These are phyloP conservation scores for Anneissia japonica DNA, from an alignment of 35 echinoderm and acorn worm genomes.

Conservation along the genomic window DNA sequence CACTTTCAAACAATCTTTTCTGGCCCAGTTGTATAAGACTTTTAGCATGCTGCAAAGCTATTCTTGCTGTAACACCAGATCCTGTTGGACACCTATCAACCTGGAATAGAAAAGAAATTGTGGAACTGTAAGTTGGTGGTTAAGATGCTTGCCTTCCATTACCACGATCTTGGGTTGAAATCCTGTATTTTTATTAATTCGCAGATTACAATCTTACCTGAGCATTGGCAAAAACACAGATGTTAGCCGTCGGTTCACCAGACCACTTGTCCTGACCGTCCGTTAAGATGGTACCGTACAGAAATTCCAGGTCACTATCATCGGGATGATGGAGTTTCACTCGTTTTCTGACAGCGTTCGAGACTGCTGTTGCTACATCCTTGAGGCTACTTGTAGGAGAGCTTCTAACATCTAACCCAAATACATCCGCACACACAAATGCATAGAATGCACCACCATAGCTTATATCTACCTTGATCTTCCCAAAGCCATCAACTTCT, in stretches of 20 bases:
- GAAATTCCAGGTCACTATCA: slow-evolving; percentile 64
- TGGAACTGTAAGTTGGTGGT: background rate
- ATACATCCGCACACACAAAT: slow-evolving; percentile 41
- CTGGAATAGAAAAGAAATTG: slow-evolving; percentile 26
- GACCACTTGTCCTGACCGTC: slow-evolving; percentile 66
- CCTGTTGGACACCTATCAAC: slow-evolving; percentile 77
- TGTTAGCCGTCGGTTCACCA: slow-evolving; percentile 43
- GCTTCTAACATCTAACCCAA: slow-evolving; percentile 48
- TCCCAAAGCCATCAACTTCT: slow-evolving; percentile 51
- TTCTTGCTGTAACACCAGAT: slow-evolving; percentile 76
- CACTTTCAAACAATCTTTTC: slow-evolving; percentile 57
- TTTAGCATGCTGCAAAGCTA: slow-evolving; percentile 75
- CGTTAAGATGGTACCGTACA: slow-evolving; percentile 91
- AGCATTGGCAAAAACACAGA: slow-evolving; percentile 81
- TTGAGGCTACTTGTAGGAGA: slow-evolving; percentile 20
- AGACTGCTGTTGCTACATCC: slow-evolving; percentile 51
- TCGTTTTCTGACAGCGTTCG: slow-evolving; percentile 40
- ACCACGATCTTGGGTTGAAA: background rate
- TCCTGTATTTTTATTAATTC: background rate
- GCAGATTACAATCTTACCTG: slow-evolving; percentile 29
- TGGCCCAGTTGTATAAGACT: slow-evolving; percentile 54
- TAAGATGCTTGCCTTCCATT: background rate
- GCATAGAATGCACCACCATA: slow-evolving; percentile 98
- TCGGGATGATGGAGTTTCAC: slow-evolving; percentile 61
- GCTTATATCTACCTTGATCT: slow-evolving; percentile 62